phyloP scores from a whole-genome alignment of 2,797 vertebrate genomes.

The Perodicticus potto region DNA sequence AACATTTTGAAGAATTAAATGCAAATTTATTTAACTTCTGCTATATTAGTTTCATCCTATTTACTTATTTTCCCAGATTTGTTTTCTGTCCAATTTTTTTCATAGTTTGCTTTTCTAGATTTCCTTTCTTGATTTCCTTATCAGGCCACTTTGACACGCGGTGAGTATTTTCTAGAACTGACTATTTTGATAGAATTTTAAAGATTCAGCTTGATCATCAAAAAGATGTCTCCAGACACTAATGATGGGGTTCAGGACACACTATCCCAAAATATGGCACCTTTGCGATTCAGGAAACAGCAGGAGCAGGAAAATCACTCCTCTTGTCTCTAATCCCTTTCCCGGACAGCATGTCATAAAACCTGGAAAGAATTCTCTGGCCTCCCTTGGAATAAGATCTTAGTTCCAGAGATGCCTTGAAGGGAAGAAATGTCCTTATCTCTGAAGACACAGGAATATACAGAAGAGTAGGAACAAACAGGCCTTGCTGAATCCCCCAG shows the following conservation, averaged over 20 bases:
- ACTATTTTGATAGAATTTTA: constrained; percentile 6
- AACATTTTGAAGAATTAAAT: constrained; percentile 28
- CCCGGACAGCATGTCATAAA: neutral
- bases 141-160: constrained; percentile 7
- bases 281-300: no score
- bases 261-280: neutral
- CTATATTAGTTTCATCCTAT: constrained; percentile 13
- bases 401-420: neutral
- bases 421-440: neutral
- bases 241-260: neutral
- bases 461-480: neutral
- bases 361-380: neutral
- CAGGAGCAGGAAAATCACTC: neutral
- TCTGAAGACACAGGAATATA: neutral
- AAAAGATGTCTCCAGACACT: constrained; percentile 1
- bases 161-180: neutral
- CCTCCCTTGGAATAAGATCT: neutral
- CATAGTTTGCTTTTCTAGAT: neutral
- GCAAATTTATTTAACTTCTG: constrained; percentile 32
- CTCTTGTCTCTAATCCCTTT: neutral
- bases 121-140: neutral
- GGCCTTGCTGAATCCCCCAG: no score
- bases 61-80: constrained; percentile 13
- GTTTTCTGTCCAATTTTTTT: neutral
- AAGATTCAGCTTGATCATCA: neutral